These are phyloP conservation scores for Emmelina monodactyla DNA, from an alignment of 2,888 invertebrate species.

Conservation along the genomic window DNA sequence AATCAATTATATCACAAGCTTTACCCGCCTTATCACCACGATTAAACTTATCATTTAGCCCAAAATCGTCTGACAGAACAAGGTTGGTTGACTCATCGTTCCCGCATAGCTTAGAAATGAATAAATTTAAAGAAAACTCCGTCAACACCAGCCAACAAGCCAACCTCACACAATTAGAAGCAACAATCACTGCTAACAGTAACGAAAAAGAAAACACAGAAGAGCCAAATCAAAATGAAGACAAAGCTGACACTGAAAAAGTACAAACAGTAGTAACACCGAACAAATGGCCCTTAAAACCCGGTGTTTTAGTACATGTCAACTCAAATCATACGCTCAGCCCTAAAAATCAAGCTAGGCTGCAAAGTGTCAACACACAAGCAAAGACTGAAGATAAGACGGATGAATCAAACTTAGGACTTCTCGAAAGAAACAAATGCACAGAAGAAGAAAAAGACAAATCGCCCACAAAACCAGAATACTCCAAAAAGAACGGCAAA, in stretches of 20 bases:
- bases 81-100: slow-evolving; percentile 44
- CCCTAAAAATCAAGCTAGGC: slow-evolving; percentile 58
- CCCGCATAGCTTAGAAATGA: slow-evolving; percentile 40
- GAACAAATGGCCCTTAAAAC: slow-evolving; percentile 86
- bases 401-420: slow-evolving; percentile 37
- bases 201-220: slow-evolving; percentile 25
- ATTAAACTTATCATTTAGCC: slow-evolving; percentile 48
- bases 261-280: slow-evolving; percentile 52
- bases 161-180: slow-evolving; percentile 35
- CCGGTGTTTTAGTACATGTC: slow-evolving; percentile 87
- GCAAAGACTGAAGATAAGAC: slow-evolving; percentile 24
- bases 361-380: slow-evolving; percentile 23
- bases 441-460: slow-evolving; percentile 24
- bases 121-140: slow-evolving; percentile 33
- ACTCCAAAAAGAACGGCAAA: slow-evolving; percentile 46
- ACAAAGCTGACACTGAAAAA: slow-evolving; percentile 30
- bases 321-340: slow-evolving; percentile 81
- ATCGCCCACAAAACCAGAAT: slow-evolving; percentile 30
- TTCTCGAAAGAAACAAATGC: slow-evolving; percentile 43
- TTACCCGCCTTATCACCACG: slow-evolving; percentile 57
- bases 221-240: slow-evolving; percentile 29
- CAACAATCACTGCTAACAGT: slow-evolving; percentile 26
- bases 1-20: slow-evolving; percentile 64
- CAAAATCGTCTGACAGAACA: slow-evolving; percentile 53
- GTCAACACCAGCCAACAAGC: slow-evolving; percentile 27